Evolutionary conservation across 1,140 invertebrate genomes (phyloP), one percentile per base, ranked within the genome.

Genomic region (Ephestia elutella): DNA sequence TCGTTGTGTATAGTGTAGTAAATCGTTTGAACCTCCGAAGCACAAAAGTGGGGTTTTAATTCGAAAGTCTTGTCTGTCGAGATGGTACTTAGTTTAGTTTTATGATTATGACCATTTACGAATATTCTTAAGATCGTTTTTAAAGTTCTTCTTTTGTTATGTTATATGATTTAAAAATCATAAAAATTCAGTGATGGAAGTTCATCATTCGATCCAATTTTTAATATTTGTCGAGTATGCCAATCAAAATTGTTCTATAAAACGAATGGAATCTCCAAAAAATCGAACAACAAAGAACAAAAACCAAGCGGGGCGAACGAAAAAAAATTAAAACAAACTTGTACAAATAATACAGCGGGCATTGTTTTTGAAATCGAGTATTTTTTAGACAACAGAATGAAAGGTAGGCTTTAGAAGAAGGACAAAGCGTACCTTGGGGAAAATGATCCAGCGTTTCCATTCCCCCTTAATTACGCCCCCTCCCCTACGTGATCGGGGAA

Each of bases 311-410:
- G 13, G 11, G 1, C 5, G 38, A 44, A 44, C 5, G 15, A 44
- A 3, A 15, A 1, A 44, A 44, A 44, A 15, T 3, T 15, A 44
- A 44, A 44, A n/a, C 5, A 44, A 44, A 44, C 38, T 44, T 44
- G 38, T 44, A 15, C 13, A 38, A 15, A 44, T 44, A 44, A 15
- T 15, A 1, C 38, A 9, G 3, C 0, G 38, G n/a, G 38, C 15
- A 3, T 44, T 44, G 13, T 44, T 44, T 44, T 15, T 44, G 13
- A 15, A 44, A n/a, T 44, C 38, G 38, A 44, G 38, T 44, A 44
- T 44, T 44, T 44, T 35, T 44, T 44, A 15, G 38, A 44, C 38
- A 44, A 44, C 38, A 44, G 38, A 44, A 15, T 44, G 38, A 44
- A 44, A 44, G 38, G 38, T 44, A 8, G 38, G 38, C 38, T 44